A percentile compares a stretch with the other conserved stretches of the same genome.
These are phyloP conservation scores for Encarsia formosa DNA, from an alignment of 2,888 invertebrate genomes.

Conservation along the genomic window DNA sequence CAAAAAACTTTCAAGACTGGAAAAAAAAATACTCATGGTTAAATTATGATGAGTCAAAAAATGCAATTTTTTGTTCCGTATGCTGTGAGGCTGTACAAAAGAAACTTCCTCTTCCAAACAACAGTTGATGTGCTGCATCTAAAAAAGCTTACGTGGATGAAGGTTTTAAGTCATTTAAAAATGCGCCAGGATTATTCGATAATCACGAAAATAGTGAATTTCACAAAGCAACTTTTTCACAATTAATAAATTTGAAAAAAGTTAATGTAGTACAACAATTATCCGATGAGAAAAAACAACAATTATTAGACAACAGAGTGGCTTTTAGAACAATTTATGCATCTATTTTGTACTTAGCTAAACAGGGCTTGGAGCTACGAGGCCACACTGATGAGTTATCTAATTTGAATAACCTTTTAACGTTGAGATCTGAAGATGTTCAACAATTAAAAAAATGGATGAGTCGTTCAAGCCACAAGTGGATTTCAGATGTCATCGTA, in stretches of 20 bases:
- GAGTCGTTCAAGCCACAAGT: neutral
- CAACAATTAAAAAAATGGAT: neutral
- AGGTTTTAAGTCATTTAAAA: too few relatives aligned
- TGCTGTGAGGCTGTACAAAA: too few relatives aligned
- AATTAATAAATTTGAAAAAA: too few relatives aligned
- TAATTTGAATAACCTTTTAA: neutral
- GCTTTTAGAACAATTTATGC: neutral
- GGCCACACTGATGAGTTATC: neutral
- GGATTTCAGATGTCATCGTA: too few relatives aligned
- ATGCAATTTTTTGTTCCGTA: too few relatives aligned
- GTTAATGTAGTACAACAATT: neutral
- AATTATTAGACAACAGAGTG: neutral
- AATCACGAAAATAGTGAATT: neutral
- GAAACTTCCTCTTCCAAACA: too few relatives aligned
- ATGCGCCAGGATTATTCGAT: too few relatives aligned
- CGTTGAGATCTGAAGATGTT: neutral
- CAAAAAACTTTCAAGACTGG: too few relatives aligned
- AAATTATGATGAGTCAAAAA: too few relatives aligned
- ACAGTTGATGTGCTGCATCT: too few relatives aligned
- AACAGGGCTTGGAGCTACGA: neutral
- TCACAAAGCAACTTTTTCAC: neutral
- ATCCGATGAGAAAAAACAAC: neutral
- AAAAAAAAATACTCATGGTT: too few relatives aligned
- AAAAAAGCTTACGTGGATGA: too few relatives aligned
- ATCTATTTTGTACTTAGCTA: neutral